Evolutionary conservation across 2,113 vertebrate species (phyloP).

Genomic region (Talpa occidentalis): DNA sequence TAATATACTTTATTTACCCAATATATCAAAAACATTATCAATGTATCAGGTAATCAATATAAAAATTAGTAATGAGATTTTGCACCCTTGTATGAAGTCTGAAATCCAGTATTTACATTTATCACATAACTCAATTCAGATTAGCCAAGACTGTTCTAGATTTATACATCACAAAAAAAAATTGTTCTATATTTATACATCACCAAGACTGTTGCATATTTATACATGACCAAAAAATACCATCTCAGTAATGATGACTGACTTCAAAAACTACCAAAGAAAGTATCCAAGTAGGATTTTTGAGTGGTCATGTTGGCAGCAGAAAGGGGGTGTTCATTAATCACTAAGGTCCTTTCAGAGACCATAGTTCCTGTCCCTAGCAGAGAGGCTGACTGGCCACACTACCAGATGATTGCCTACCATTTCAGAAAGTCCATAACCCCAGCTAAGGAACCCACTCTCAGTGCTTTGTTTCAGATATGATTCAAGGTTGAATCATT

Average conservation of each 20-base stretch:
- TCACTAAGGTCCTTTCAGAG: not conserved
- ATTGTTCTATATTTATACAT: not conserved
- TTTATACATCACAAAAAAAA: no score
- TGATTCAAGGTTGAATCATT: not conserved
- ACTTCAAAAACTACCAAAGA: not conserved
- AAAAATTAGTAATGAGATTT: not conserved
- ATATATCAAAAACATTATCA: not conserved
- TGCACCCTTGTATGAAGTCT: not conserved
- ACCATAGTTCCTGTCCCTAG: not conserved
- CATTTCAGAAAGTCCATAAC: not conserved
- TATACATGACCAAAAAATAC: not conserved
- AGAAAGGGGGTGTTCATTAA: not conserved
- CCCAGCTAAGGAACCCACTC: not conserved
- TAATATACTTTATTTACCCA: not conserved
- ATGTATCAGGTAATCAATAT: not conserved
- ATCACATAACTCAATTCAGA: not conserved
- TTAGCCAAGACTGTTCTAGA: not conserved
- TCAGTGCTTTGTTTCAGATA: not conserved
- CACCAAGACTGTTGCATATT: not conserved
- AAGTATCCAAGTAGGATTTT: not conserved
- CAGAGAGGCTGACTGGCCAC: not conserved
- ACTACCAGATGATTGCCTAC: not conserved
- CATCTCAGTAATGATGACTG: not conserved
- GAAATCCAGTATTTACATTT: not conserved
- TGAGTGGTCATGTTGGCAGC: not conserved